A percentile compares a stretch with the other conserved stretches of the same genome.
These are phyloP conservation scores for Chrysina gloriosa DNA, from an alignment of 2,888 invertebrate species.

Conservation along the genomic window DNA sequence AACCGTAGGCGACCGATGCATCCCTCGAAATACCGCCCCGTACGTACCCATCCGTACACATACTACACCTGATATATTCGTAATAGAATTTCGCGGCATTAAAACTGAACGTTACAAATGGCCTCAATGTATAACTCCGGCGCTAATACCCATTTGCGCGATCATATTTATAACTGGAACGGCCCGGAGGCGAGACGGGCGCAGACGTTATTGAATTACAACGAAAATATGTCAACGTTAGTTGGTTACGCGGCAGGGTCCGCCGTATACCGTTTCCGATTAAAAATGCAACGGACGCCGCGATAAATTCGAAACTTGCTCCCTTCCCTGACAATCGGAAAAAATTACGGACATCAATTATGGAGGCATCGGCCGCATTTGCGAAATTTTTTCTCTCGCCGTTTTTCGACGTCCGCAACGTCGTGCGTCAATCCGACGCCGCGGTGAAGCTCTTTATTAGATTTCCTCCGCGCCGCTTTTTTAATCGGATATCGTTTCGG, in stretches of 20 bases:
- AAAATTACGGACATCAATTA: slow-evolving; percentile 33
- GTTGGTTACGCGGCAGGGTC: slow-evolving; percentile 12
- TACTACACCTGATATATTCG: slow-evolving; percentile 34
- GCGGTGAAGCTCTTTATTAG: neutral
- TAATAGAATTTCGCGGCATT: slow-evolving; percentile 38
- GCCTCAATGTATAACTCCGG: slow-evolving; percentile 32
- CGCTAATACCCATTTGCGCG: slow-evolving; percentile 35
- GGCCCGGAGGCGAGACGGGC: neutral
- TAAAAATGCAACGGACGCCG: slow-evolving; percentile 16
- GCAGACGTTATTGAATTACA: slow-evolving; percentile 35
- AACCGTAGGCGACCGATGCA: neutral
- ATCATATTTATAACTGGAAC: slow-evolving; percentile 33
- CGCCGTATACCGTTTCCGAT: neutral
- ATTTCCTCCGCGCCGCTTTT: too few relatives aligned
- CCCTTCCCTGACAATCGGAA: slow-evolving; percentile 7
- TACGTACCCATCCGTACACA: neutral
- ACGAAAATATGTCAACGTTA: slow-evolving; percentile 29
- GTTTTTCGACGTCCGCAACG: neutral
- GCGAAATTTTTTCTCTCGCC: too few relatives aligned
- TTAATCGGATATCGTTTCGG: too few relatives aligned
- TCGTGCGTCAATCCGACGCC: neutral
- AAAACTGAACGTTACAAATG: slow-evolving; percentile 39
- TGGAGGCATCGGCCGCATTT: neutral
- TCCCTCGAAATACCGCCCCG: neutral
- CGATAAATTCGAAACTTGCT: slow-evolving; percentile 30